Evolutionary conservation across 2,888 invertebrate genomes (phyloP).

Genomic region (Andrena trimmerana): DNA sequence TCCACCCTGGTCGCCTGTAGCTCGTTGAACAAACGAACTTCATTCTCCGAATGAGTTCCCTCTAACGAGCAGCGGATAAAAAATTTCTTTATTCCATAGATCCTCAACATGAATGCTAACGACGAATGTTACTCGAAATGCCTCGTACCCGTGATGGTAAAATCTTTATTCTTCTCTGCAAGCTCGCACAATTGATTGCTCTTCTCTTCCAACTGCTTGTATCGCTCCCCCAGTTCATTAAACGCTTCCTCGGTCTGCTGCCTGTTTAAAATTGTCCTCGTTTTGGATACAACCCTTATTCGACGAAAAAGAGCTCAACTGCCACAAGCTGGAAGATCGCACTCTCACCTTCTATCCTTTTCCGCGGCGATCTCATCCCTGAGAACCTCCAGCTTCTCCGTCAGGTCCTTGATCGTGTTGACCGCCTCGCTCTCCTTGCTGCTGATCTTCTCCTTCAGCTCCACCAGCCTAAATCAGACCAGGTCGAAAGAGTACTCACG

Average conservation of each 20-base stretch:
- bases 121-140: no score
- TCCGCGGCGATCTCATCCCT: conserved; percentile 59
- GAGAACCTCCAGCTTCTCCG: conserved; percentile 60
- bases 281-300: conserved; percentile 14
- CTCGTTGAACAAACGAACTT: conserved; percentile 86
- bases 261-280: conserved; percentile 42
- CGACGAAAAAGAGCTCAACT: neutral
- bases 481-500: conserved; percentile 15
- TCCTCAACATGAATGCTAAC: no score
- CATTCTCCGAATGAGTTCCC: conserved; percentile 81
- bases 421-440: conserved; percentile 70
- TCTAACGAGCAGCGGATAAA: conserved; percentile 47
- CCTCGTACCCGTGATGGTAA: conserved; percentile 40
- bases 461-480: conserved; percentile 69
- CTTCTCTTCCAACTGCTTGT: conserved; percentile 70
- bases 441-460: conserved; percentile 74
- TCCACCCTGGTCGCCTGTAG: conserved; percentile 84
- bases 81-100: no score
- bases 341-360: conserved; percentile 66
- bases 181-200: conserved; percentile 71
- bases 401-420: conserved; percentile 60
- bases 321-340: neutral
- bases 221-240: conserved; percentile 62
- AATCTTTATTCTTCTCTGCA: conserved; percentile 55
- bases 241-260: conserved; percentile 59